Percentiles rank a stretch among this genome's conserved stretches.
Evolutionary conservation across 37 sponge, comb jelly and placozoan genomes (phyloP).

Genomic region (Eunapius fragilis): DNA sequence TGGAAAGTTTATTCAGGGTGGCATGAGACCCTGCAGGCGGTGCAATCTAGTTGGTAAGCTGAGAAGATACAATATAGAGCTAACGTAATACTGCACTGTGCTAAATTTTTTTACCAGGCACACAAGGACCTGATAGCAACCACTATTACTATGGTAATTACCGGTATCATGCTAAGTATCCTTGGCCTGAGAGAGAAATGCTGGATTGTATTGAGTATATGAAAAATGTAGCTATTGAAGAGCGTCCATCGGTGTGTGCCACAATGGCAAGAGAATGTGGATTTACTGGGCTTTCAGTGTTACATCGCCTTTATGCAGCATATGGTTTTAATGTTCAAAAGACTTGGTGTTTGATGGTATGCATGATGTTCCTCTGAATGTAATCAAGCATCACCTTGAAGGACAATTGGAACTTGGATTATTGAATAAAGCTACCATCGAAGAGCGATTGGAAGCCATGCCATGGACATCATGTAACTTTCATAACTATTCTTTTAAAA

Average conservation of each 20-base stretch:
- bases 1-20: conserved; percentile 35
- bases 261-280: conserved; percentile 15
- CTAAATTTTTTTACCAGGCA: background rate
- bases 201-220: conserved; percentile 3
- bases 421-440: background rate
- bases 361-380: conserved; percentile 12
- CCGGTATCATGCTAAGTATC: conserved; percentile 4
- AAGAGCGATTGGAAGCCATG: conserved; percentile 7
- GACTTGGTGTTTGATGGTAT: conserved; percentile 42
- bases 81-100: background rate
- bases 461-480: conserved; percentile 38
- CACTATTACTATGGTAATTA: conserved; percentile 30
- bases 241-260: conserved; percentile 10
- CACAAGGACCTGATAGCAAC: background rate
- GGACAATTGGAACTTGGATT: background rate
- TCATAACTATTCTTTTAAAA: background rate
- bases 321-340: conserved; percentile 9
- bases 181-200: background rate
- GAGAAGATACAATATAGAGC: background rate
- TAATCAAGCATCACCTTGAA: conserved; percentile 4
- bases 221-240: conserved; percentile 5
- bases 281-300: conserved; percentile 10
- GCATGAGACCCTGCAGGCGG: conserved; percentile 14
- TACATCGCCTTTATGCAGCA: conserved; percentile 9
- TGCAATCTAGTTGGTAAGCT: conserved; percentile 9